These are phyloP conservation scores for Stichodactyla mertensii DNA, from an alignment of 64 coral and sea anemone genomes.

Conservation along the genomic window DNA sequence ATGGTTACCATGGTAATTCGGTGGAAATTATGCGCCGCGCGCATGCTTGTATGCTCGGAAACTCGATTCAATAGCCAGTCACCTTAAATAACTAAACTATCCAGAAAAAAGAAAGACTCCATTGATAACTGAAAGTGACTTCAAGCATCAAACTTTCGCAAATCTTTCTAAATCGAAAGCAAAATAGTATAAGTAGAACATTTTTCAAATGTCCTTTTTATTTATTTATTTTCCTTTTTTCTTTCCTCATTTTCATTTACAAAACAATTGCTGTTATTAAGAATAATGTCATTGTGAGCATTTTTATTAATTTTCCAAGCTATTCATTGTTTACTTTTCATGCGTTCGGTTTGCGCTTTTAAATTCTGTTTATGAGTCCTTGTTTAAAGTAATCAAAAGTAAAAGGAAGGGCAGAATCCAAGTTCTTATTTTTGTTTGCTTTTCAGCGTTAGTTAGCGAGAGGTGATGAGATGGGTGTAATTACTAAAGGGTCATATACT, in stretches of 20 bases:
- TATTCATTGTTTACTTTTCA: neutral
- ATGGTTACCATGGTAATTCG: too few species aligned
- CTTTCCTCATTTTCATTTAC: neutral
- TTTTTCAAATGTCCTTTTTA: too few species aligned
- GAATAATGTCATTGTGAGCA: neutral
- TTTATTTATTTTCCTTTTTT: too few species aligned
- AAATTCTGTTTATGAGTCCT: neutral
- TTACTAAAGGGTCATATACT: neutral
- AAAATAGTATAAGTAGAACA: too few species aligned
- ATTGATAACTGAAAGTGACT: too few species aligned
- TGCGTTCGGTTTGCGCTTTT: neutral
- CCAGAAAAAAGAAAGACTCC: too few species aligned
- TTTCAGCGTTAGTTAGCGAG: neutral
- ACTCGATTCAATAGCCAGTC: too few species aligned
- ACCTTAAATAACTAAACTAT: too few species aligned
- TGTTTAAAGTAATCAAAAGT: neutral
- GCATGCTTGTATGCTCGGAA: too few species aligned
- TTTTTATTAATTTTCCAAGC: neutral
- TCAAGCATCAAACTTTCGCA: too few species aligned
- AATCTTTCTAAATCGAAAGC: too few species aligned
- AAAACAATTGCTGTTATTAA: neutral
- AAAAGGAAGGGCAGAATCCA: neutral
- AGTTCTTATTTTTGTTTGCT: slow-evolving; percentile 1
- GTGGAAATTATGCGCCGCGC: too few species aligned
- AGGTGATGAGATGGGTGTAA: neutral